Conservation (phyloP, 2,113 vertebrate genomes). For the Cranoglanis bouderius region DNA sequence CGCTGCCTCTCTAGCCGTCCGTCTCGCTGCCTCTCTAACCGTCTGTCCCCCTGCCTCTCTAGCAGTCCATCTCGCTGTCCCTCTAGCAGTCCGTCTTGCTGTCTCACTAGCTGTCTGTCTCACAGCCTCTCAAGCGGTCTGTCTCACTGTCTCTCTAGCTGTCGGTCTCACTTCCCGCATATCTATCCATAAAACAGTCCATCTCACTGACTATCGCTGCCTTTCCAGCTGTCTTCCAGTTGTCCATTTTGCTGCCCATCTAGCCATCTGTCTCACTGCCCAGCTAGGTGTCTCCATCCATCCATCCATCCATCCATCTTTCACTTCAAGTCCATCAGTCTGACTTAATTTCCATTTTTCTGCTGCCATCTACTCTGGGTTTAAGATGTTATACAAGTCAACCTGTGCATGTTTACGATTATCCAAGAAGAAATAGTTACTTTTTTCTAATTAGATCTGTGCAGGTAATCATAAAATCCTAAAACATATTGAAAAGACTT, state of each 20-base stretch:
- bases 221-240: background rate
- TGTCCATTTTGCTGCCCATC: no score
- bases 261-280: background rate
- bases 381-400: background rate
- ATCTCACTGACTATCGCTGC: background rate
- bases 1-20: background rate
- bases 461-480: background rate
- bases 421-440: background rate
- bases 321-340: background rate
- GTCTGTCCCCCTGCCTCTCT: background rate
- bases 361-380: background rate
- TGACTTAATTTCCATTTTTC: background rate
- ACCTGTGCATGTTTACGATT: background rate
- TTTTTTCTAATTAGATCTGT: background rate
- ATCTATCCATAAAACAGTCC: background rate
- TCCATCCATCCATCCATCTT: background rate
- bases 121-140: no score
- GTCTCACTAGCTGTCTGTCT: background rate
- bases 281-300: background rate
- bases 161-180: background rate
- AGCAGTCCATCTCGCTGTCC: background rate
- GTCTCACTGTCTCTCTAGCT: background rate
- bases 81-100: background rate
- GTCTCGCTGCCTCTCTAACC: background rate
- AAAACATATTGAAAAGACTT: constrained; percentile 27